Percentiles rank a stretch among this genome's conserved stretches.
phyloP scores from a whole-genome alignment of 2,797 vertebrate species.

The Rhabdomys pumilio region DNA sequence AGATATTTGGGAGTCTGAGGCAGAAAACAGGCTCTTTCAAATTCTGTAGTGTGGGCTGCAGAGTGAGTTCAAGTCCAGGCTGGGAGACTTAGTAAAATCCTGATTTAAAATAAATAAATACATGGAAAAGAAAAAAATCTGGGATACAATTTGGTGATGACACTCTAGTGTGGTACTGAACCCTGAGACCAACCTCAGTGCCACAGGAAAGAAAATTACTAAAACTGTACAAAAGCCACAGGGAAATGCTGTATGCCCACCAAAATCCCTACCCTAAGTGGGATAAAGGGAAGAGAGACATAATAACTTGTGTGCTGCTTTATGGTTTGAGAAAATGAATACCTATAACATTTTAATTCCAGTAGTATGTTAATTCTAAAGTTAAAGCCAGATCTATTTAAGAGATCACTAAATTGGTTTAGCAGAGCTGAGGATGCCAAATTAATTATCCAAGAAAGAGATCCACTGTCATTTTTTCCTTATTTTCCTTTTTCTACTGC shows the following conservation, averaged over 20 bases:
- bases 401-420: not conserved
- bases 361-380: not conserved
- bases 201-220: not conserved
- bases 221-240: not conserved
- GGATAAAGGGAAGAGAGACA: constrained; percentile 37
- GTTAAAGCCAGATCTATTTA: constrained; percentile 45
- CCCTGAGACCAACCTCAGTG: not conserved
- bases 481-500: not conserved
- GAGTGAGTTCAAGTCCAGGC: not conserved
- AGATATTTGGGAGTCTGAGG: not conserved
- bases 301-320: not conserved
- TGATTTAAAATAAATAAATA: not conserved
- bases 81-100: not conserved
- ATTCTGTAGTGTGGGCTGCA: not conserved
- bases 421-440: not conserved
- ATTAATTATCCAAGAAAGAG: not conserved
- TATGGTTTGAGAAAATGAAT: constrained; percentile 11
- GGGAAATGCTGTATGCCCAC: not conserved
- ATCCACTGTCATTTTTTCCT: not conserved
- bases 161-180: not conserved
- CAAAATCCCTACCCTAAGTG: not conserved
- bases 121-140: not conserved
- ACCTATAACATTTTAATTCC: not conserved
- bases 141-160: not conserved
- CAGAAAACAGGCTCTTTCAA: not conserved